Base-by-base conservation (phyloP, 2,797 vertebrate species). In the Acrossocheilus wenchowensis region DNA sequence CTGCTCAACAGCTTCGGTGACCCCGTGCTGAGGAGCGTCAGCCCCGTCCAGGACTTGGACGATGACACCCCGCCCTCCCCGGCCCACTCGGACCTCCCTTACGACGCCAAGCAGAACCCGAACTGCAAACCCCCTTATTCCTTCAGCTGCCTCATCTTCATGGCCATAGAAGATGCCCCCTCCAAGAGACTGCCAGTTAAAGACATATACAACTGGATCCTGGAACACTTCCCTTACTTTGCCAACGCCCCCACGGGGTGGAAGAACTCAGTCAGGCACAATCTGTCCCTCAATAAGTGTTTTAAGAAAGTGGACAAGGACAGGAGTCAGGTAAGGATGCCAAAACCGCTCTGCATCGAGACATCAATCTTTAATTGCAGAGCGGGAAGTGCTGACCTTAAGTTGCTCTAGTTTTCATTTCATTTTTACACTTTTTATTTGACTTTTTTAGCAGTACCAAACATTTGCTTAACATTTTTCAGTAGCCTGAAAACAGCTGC, bases 241-340 rank as follows among this genome's bases (percentile, higher is more conserved):
- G 96, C 96, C 90, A 97, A 96, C 0, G 97, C 97, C 60, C 97
- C 97, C 64, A 97, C 97, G 85, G 97, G 97, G 90, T 97, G 97
- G 97, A 97, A 97, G 94, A 97, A 97, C 93, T 97, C 97, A 82
- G 97, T 97, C 92, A 93, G 97, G 89, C 97, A 97, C 92, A 97
- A 97, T 92, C 92, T 97, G 36, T 97, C 97, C 3, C 93, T 97
- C 92, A 97, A 97, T 95, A 97, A 97, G 92, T 97, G 97, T 95
- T 97, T 97, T 93, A 97, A 97, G 94, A 97, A 97, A 90, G 97
- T 97, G 93, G 97, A 97, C 92, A 97, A 97, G 92, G 97, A 97
- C 93, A 93, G 97, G 92, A 97, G 96, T 94, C 97, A 97, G 97
- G 97, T 97, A 95, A 96, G 92, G 57, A 36, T 5, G 19, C 52